Evolutionary conservation across 2,888 invertebrate species (phyloP).

Genomic region (Lottia scabra): DNA sequence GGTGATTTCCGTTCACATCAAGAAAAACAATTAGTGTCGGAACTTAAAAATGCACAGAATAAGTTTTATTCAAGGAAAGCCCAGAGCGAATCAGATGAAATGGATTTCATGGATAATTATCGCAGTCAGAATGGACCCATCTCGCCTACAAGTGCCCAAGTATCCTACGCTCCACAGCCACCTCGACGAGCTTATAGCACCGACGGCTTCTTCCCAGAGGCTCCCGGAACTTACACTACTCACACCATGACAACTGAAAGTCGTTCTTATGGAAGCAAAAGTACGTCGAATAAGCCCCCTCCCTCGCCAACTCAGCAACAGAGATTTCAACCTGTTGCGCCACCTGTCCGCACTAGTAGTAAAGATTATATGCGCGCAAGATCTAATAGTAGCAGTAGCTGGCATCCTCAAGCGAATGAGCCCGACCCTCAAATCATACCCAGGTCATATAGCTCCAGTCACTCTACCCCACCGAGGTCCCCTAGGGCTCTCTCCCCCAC

Average conservation of each 20-base stretch:
- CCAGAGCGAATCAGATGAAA: slow-evolving; percentile 71
- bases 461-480: slow-evolving; percentile 35
- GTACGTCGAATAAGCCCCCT: slow-evolving; percentile 46
- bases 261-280: slow-evolving; percentile 25
- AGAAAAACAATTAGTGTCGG: slow-evolving; percentile 86
- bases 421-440: slow-evolving; percentile 26
- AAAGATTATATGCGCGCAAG: slow-evolving; percentile 55
- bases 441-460: slow-evolving; percentile 41
- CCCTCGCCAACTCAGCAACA: slow-evolving; percentile 50
- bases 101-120: slow-evolving; percentile 45
- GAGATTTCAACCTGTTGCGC: slow-evolving; percentile 34
- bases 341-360: slow-evolving; percentile 52
- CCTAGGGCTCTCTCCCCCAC: slow-evolving; percentile 38
- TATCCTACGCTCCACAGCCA: slow-evolving; percentile 25
- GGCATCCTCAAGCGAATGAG: slow-evolving; percentile 31
- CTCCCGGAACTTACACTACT: slow-evolving; percentile 30
- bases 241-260: slow-evolving; percentile 31
- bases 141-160: slow-evolving; percentile 39
- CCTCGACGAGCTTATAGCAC: slow-evolving; percentile 23
- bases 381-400: slow-evolving; percentile 45
- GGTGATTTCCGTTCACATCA: slow-evolving; percentile 49
- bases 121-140: slow-evolving; percentile 47
- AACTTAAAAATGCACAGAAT: slow-evolving; percentile 67
- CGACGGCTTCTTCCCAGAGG: slow-evolving; percentile 38
- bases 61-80: slow-evolving; percentile 74